Conservation (phyloP, 2,797 vertebrate species). For the Alauda arvensis region DNA sequence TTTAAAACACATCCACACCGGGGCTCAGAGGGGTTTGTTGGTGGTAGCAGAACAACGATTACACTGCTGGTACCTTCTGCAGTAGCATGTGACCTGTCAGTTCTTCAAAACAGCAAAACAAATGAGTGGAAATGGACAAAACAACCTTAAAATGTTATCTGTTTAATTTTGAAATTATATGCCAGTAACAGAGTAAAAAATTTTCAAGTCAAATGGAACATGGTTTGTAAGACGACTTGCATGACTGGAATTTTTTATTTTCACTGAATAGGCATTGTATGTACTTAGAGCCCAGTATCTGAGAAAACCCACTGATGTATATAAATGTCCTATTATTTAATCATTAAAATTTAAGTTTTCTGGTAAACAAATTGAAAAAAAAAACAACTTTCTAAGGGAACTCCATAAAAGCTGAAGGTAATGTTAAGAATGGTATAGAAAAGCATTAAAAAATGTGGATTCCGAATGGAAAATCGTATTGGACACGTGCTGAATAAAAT, state of each 20-base stretch:
- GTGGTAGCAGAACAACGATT: neutral
- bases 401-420: conserved; percentile 66
- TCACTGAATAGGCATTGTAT: conserved; percentile 61
- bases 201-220: conserved; percentile 52
- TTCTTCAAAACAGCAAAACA: conserved; percentile 38
- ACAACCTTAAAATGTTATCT: conserved; percentile 8
- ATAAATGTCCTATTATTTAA: conserved; percentile 68
- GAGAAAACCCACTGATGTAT: conserved; percentile 58
- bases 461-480: conserved; percentile 65
- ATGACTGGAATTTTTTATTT: conserved; percentile 68
- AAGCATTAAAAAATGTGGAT: conserved; percentile 66
- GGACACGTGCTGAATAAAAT: conserved; percentile 77
- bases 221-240: conserved; percentile 65
- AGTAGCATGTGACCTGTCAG: conserved; percentile 30
- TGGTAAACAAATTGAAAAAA: conserved; percentile 62
- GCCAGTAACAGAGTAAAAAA: conserved; percentile 51
- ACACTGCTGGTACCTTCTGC: neutral
- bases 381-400: conserved; percentile 54
- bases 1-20: conserved; percentile 61
- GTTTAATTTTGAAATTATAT: conserved; percentile 37
- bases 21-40: neutral
- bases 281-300: conserved; percentile 57
- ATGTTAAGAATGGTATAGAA: conserved; percentile 55
- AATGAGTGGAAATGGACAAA: conserved; percentile 33
- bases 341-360: conserved; percentile 65